Conservation (phyloP, 2,797 vertebrate species). For the Selene dorsalis region DNA sequence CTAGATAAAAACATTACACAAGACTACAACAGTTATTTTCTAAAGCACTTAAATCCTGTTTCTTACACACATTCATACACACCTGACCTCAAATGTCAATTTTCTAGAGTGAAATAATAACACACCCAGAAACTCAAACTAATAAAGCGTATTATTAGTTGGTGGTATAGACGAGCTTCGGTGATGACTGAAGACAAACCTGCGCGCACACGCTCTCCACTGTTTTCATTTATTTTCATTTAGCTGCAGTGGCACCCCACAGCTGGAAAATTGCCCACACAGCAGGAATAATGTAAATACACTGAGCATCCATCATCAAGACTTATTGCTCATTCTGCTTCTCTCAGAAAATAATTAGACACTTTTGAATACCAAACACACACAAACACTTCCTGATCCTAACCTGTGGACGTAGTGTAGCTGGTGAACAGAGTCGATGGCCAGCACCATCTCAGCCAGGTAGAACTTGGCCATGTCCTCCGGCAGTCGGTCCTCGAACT, state of each 20-base stretch:
- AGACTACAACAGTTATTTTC: not conserved
- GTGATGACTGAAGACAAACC: constrained; percentile 44
- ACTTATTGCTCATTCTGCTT: constrained; percentile 14
- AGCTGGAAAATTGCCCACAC: constrained; percentile 40
- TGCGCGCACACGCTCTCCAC: not conserved
- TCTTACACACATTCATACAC: not conserved
- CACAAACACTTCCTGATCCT: constrained; percentile 40
- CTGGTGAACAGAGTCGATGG: constrained; percentile 98
- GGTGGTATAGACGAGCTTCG: constrained; percentile 15
- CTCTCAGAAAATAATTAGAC: constrained; percentile 12
- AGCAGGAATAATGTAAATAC: constrained; percentile 54
- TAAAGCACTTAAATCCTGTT: not conserved
- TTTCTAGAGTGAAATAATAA: constrained; percentile 35
- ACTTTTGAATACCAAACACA: not conserved
- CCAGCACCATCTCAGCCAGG: constrained; percentile 98
- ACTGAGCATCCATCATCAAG: constrained; percentile 41
- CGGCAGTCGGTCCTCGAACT: constrained; percentile 97
- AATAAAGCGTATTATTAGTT: constrained; percentile 40
- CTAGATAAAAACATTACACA: constrained; percentile 1
- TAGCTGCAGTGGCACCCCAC: constrained; percentile 24
- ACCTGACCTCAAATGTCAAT: constrained; percentile 18
- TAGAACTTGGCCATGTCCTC: constrained; percentile 99
- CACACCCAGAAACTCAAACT: constrained; percentile 20
- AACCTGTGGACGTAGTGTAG: constrained; percentile 99
- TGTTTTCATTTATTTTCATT: constrained; percentile 43